Conservation (phyloP, 2,797 vertebrate species). For the Vireo griseus region DNA sequence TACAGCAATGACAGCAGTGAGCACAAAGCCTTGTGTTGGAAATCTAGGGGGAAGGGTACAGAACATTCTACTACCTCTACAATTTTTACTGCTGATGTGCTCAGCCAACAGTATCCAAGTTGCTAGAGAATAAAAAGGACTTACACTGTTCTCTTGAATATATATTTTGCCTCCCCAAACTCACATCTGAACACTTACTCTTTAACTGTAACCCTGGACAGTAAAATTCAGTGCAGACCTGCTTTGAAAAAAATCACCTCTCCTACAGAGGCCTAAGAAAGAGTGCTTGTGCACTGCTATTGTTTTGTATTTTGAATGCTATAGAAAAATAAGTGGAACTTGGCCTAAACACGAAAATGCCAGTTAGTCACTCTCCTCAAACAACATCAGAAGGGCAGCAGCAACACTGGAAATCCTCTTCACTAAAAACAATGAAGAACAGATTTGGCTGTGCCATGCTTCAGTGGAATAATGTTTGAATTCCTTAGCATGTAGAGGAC, state of each 20-base stretch:
- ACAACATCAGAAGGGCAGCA: neutral
- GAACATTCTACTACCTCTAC: neutral
- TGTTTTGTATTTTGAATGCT: neutral
- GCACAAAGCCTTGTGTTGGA: neutral
- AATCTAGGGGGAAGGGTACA: neutral
- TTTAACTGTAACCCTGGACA: neutral
- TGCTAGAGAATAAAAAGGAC: neutral
- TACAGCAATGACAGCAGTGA: neutral
- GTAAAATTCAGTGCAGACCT: neutral
- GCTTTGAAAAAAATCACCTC: neutral
- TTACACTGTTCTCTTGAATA: neutral
- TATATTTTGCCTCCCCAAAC: neutral
- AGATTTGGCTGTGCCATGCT: neutral
- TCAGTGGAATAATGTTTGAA: neutral
- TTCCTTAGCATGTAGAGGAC: neutral
- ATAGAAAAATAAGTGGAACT: neutral
- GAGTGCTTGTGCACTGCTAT: neutral
- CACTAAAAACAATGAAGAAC: neutral
- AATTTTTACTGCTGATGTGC: neutral
- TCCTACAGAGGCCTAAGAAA: neutral
- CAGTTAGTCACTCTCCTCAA: neutral
- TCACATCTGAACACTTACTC: neutral
- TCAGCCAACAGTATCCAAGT: neutral
- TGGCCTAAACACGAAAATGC: neutral
- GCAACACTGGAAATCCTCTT: neutral